Percentiles rank a stretch among this genome's conserved stretches.
Evolutionary conservation across 2,113 vertebrate species (phyloP).

Genomic region (Nibea albiflora): DNA sequence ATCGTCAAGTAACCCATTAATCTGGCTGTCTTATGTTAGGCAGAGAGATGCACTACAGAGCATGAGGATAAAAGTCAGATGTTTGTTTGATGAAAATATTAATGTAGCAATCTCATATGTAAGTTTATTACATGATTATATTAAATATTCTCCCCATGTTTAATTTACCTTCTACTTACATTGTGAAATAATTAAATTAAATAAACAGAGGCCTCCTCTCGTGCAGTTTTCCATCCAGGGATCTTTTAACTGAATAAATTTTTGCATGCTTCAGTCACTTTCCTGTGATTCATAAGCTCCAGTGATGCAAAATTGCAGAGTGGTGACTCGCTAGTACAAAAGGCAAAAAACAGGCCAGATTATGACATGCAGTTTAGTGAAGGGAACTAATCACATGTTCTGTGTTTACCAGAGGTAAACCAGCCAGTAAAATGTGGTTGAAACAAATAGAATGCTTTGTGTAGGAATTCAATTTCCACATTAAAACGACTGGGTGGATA

Average conservation of each 20-base stretch:
- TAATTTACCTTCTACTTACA: background rate
- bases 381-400: background rate
- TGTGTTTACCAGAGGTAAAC: background rate
- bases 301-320: background rate
- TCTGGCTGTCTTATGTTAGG: constrained; percentile 31
- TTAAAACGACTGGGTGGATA: background rate
- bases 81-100: background rate
- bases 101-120: background rate
- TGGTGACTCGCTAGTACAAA: background rate
- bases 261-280: background rate
- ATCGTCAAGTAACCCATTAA: constrained; percentile 56
- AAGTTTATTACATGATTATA: constrained; percentile 18
- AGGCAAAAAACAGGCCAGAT: background rate
- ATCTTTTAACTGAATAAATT: background rate
- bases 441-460: background rate
- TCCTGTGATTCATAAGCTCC: background rate
- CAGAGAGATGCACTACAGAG: constrained; percentile 10
- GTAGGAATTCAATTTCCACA: background rate
- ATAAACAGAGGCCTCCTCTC: constrained; percentile 11
- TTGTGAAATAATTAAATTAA: constrained; percentile 11
- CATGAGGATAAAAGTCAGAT: background rate
- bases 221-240: background rate
- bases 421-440: background rate
- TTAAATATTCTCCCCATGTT: background rate
- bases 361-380: background rate